Conservation (phyloP, 2,797 vertebrate genomes). For the Atherinosoma microstoma region DNA sequence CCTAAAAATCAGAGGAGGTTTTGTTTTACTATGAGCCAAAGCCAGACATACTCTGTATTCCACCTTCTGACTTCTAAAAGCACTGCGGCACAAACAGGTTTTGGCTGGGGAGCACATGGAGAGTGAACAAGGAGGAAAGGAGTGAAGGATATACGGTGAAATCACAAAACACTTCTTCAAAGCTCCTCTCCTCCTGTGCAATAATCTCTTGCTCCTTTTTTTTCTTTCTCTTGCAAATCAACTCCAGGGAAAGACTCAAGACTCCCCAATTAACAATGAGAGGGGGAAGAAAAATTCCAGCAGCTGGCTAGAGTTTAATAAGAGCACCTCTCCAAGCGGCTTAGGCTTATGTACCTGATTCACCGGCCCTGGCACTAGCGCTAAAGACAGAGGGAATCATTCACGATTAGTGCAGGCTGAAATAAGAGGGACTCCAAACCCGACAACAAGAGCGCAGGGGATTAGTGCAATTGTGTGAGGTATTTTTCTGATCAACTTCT, state of each 20-base stretch:
- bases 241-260: slow-evolving; percentile 80
- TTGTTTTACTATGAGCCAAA: slow-evolving; percentile 74
- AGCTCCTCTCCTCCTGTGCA: slow-evolving; percentile 82
- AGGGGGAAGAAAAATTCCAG: slow-evolving; percentile 80
- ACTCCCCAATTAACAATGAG: slow-evolving; percentile 86
- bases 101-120: slow-evolving; percentile 70
- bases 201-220: slow-evolving; percentile 81
- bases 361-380: slow-evolving; percentile 76
- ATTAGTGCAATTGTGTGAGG: slow-evolving; percentile 82
- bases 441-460: slow-evolving; percentile 69
- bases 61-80: slow-evolving; percentile 80
- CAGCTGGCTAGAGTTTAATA: slow-evolving; percentile 84
- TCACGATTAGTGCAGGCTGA: slow-evolving; percentile 77
- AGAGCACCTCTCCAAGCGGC: slow-evolving; percentile 83
- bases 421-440: slow-evolving; percentile 66
- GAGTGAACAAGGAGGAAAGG: slow-evolving; percentile 55
- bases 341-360: slow-evolving; percentile 85
- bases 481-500: slow-evolving; percentile 78
- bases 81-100: slow-evolving; percentile 71
- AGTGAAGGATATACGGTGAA: slow-evolving; percentile 70
- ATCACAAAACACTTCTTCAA: slow-evolving; percentile 84
- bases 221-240: slow-evolving; percentile 85
- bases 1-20: slow-evolving; percentile 72
- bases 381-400: slow-evolving; percentile 77
- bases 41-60: slow-evolving; percentile 66